Percentiles rank a stretch among this genome's conserved stretches.
phyloP scores from a whole-genome alignment of 64 coral and sea anemone species.

The Hydrozoanthus tunicans region DNA sequence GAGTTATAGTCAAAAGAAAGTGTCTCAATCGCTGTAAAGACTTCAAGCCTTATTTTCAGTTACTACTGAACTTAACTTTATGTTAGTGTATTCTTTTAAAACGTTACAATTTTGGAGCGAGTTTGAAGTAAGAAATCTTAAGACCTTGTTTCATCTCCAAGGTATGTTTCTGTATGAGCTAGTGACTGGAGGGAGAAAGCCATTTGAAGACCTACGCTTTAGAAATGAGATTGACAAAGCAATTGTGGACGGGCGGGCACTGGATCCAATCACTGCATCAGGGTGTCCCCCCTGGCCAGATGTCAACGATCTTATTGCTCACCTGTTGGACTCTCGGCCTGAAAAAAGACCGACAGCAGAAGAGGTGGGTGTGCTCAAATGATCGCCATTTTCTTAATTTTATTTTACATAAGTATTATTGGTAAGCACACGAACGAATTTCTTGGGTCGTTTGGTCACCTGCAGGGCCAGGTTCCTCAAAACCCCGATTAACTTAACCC shows the following conservation, averaged over 20 bases:
- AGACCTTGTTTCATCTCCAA: background rate
- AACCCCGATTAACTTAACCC: too few species aligned
- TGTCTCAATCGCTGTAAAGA: too few species aligned
- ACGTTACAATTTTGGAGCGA: too few species aligned
- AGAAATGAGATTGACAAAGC: constrained; percentile 85
- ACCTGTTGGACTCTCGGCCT: constrained; percentile 73
- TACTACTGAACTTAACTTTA: too few species aligned
- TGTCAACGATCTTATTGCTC: constrained; percentile 75
- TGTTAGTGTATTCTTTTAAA: too few species aligned
- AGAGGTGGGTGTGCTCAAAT: constrained; percentile 52
- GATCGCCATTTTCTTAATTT: background rate
- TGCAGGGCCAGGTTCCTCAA: too few species aligned
- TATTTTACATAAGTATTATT: too few species aligned
- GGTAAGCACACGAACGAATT: too few species aligned
- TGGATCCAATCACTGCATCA: constrained; percentile 84
- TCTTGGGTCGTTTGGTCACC: too few species aligned
- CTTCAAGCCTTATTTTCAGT: too few species aligned
- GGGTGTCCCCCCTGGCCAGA: constrained; percentile 94
- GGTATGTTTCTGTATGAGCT: constrained; percentile 95
- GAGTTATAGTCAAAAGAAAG: too few species aligned
- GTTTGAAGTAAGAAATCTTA: too few species aligned
- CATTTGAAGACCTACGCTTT: constrained; percentile 94
- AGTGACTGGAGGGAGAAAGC: constrained; percentile 81
- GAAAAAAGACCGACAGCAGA: constrained; percentile 82
- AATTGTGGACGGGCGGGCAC: constrained; percentile 73